Percentiles rank a stretch among this genome's conserved stretches.
These are phyloP conservation scores for Leucophenga varia DNA, from an alignment of 1,140 invertebrate genomes.

Conservation along the genomic window DNA sequence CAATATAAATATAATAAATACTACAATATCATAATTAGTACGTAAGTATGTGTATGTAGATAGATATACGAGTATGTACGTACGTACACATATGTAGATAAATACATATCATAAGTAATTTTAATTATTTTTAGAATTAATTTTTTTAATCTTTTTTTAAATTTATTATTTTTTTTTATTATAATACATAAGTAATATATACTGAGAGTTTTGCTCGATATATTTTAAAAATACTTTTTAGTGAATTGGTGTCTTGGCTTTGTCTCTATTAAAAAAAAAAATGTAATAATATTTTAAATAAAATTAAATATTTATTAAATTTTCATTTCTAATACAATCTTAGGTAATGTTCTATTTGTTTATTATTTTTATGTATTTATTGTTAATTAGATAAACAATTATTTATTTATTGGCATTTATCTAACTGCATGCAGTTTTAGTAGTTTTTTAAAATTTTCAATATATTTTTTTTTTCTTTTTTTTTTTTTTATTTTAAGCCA, in stretches of 20 bases:
- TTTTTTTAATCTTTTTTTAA: not conserved
- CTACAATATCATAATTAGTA: not conserved
- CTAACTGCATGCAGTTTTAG: conserved; percentile 52
- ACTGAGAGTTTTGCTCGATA: not conserved
- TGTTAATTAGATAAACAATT: conserved; percentile 18
- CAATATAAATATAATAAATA: not conserved
- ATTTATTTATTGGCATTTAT: conserved; percentile 50
- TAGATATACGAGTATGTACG: not conserved
- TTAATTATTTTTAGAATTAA: not conserved
- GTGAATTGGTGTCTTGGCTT: no score
- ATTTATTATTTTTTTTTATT: not conserved
- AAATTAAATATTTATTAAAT: no score
- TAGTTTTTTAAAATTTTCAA: not conserved
- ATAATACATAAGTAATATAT: not conserved
- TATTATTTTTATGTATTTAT: conserved; percentile 20
- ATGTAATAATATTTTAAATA: no score
- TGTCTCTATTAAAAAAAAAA: no score
- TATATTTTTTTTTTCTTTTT: not conserved
- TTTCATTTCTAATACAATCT: conserved; percentile 42
- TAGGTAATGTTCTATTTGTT: conserved; percentile 40
- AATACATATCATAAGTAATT: not conserved
- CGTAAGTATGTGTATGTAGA: not conserved
- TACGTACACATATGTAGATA: not conserved
- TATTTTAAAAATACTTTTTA: not conserved
- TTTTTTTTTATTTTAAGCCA: conserved; percentile 23